A percentile compares a stretch with the other conserved stretches of the same genome.
Conservation (phyloP, 2,113 vertebrate genomes). For the Gallinago undulata region DNA sequence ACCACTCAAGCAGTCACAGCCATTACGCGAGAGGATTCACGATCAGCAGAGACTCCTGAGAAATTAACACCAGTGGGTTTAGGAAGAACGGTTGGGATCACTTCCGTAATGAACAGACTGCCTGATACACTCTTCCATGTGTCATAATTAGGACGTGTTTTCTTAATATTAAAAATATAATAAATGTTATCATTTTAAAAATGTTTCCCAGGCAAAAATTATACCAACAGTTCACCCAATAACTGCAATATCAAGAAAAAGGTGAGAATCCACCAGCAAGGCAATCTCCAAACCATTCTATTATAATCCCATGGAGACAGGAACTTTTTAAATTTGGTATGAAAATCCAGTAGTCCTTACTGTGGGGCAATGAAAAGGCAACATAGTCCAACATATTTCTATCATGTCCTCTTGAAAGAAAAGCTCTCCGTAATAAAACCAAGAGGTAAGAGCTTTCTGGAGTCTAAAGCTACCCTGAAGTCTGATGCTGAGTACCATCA, state of each 20-base stretch:
- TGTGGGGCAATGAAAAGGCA: neutral
- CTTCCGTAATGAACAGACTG: neutral
- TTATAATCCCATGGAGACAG: neutral
- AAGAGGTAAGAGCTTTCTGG: neutral
- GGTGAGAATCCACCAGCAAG: neutral
- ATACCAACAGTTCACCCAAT: neutral
- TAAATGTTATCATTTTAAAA: neutral
- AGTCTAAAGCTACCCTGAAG: neutral
- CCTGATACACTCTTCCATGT: neutral
- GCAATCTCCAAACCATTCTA: neutral
- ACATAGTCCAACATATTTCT: rapidly evolving
- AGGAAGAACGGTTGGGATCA: neutral
- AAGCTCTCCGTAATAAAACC: neutral
- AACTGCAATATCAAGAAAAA: neutral
- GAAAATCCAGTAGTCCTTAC: neutral
- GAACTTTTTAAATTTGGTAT: neutral
- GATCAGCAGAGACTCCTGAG: neutral
- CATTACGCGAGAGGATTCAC: neutral
- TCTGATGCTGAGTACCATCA: neutral
- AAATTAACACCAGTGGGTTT: neutral
- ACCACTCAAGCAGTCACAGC: neutral
- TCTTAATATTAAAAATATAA: neutral
- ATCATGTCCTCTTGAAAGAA: neutral
- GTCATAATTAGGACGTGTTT: neutral
- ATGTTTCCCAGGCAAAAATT: neutral